Conservation (phyloP, 2,888 invertebrate species). For the Pachycephus smyrnensis region DNA sequence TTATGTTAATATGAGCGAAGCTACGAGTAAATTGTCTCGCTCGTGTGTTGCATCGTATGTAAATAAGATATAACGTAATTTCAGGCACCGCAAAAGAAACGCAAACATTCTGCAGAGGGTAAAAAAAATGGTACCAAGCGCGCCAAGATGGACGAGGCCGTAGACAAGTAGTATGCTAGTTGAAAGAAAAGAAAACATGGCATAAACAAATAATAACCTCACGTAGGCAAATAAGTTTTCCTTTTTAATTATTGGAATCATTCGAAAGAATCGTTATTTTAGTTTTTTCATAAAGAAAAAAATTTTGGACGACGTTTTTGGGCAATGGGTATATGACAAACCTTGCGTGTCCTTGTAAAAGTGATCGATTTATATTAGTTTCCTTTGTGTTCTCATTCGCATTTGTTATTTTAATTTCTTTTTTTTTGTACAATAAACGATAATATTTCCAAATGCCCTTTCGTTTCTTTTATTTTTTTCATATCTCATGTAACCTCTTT, state of each 20-base stretch:
- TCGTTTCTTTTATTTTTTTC: slow-evolving; percentile 46
- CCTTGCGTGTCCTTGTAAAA: neutral
- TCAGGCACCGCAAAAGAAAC: slow-evolving; percentile 66
- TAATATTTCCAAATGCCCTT: slow-evolving; percentile 40
- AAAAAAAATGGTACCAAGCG: slow-evolving; percentile 67
- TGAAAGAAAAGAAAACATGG: slow-evolving; percentile 9
- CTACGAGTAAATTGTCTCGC: neutral
- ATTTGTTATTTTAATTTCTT: slow-evolving; percentile 34
- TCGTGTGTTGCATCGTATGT: slow-evolving; percentile 35
- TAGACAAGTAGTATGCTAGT: slow-evolving; percentile 56
- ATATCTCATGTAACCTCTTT: slow-evolving; percentile 43
- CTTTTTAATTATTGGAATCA: slow-evolving; percentile 16
- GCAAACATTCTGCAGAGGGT: slow-evolving; percentile 63
- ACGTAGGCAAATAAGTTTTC: slow-evolving; percentile 18
- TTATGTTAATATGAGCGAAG: neutral
- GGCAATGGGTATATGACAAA: neutral
- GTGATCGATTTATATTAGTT: slow-evolving; percentile 3
- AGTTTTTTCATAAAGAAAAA: neutral
- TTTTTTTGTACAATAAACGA: slow-evolving; percentile 55
- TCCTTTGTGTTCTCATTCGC: slow-evolving; percentile 31
- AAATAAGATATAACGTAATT: slow-evolving; percentile 58
- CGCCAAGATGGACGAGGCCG: slow-evolving; percentile 63
- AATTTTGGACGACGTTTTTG: neutral
- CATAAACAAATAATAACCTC: slow-evolving; percentile 9
- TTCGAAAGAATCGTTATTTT: neutral